Base-by-base conservation (phyloP, 1,140 invertebrate genomes). In the Ceratina japonica region DNA sequence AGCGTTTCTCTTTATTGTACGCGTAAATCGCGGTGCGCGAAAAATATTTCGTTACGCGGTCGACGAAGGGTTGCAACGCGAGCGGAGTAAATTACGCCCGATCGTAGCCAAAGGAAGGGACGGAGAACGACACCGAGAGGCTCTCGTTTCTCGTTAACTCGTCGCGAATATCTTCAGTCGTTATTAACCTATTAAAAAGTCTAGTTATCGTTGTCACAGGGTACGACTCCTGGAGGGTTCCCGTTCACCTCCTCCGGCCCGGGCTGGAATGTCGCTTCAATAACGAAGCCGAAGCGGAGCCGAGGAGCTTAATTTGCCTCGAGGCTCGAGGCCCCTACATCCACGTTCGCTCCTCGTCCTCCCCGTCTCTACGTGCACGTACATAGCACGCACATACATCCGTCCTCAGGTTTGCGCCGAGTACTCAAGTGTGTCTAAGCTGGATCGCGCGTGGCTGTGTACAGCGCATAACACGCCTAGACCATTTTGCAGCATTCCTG, bases 401-500 rank as follows among this genome's bases (percentile, higher is more conserved):
- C 64, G 64, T 68, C 37, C 5, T 44, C 10, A 44, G 37, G 37
- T 44, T 44, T 44, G 44, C 37, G 24, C 52, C 52, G 64, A 66
- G 62, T 64, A n/a, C 62, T 66, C 74, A 62, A 66, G 24, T 52
- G 27, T 65, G 70, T 80, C 44, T 73, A 31, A 73, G 71, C 68
- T 27, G 58, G 54, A 56, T 37, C 62, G 51, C 20, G 72, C 44
- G 63, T 31, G 62, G 51, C 37, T 71, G 64, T 54, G 61, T 71
- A 63, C 59, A 52, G 73, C 73, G 79, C 80, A 78, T 75, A 81
- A 79, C 87, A 88, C 85, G 83, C 75, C 82, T 82, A 83, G 82
- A 88, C 89, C 86, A 89, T 89, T 90, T 87, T 86, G 85, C 82
- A 85, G 88, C 88, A 90, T 91, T 88, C 88, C 85, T 89, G 83